These are phyloP conservation scores for Chroicocephalus ridibundus DNA, from an alignment of 2,113 vertebrate species.

Conservation along the genomic window DNA sequence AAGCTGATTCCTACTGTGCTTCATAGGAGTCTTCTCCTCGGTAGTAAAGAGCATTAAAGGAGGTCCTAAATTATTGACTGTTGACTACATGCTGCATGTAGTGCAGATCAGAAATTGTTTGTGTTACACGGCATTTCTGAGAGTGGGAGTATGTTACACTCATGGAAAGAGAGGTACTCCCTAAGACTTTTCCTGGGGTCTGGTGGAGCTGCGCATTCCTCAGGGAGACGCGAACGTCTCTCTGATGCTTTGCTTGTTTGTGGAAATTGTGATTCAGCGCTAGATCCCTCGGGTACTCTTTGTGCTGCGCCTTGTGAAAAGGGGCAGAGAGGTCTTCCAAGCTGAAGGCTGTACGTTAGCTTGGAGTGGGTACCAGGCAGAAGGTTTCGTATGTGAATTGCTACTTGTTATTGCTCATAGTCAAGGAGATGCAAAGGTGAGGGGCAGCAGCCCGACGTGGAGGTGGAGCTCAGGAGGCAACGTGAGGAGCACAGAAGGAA, in stretches of 20 bases:
- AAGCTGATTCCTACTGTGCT: not conserved
- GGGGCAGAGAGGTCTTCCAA: not conserved
- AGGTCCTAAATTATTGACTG: not conserved
- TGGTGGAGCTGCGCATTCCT: not conserved
- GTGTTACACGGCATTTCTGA: not conserved
- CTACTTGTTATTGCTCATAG: not conserved
- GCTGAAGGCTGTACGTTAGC: not conserved
- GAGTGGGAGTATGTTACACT: not conserved
- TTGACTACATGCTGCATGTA: not conserved
- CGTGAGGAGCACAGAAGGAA: not conserved
- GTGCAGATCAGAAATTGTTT: not conserved
- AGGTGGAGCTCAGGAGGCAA: not conserved
- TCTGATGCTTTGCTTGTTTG: not conserved
- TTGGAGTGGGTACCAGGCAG: not conserved
- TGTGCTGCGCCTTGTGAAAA: not conserved
- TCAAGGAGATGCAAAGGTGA: not conserved
- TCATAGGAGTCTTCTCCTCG: not conserved
- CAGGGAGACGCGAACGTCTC: not conserved
- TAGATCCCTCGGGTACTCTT: not conserved
- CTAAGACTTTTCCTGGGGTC: not conserved
- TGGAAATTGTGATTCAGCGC: not conserved
- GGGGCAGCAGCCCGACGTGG: not conserved
- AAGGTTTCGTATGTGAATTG: not conserved
- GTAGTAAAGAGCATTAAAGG: not conserved
- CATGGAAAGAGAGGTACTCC: not conserved